These are phyloP conservation scores for Sphaerodactylus townsendi DNA, from an alignment of 2,113 vertebrate genomes.

Conservation along the genomic window DNA sequence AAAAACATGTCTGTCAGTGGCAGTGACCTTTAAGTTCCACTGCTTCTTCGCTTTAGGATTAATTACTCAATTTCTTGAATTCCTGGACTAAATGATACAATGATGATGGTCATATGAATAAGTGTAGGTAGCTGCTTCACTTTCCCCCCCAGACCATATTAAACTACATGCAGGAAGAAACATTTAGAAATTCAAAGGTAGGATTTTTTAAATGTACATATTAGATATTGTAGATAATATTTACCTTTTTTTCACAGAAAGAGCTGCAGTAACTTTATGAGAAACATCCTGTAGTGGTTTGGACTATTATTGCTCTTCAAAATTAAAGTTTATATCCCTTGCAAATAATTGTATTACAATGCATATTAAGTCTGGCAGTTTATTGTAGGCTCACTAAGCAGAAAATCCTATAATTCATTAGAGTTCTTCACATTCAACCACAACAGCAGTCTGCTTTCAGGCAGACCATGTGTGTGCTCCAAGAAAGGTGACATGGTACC, in stretches of 20 bases:
- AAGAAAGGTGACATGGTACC: background rate
- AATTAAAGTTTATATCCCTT: background rate
- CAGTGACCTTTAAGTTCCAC: conserved; percentile 11
- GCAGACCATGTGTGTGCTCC: background rate
- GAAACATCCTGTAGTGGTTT: background rate
- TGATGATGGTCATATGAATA: background rate
- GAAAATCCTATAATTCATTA: background rate
- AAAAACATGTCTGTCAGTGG: conserved; percentile 7
- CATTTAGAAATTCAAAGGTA: background rate
- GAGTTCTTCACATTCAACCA: background rate
- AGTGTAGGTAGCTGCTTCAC: background rate
- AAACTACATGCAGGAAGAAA: background rate
- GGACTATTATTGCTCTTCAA: background rate
- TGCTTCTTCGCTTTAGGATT: conserved; percentile 7
- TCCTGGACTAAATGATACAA: background rate
- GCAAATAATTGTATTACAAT: background rate
- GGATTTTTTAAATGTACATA: background rate
- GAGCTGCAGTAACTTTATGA: background rate
- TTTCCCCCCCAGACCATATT: background rate
- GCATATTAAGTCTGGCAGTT: background rate
- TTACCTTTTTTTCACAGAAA: background rate
- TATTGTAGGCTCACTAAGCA: background rate
- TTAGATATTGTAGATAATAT: background rate
- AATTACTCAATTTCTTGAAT: conserved; percentile 5
- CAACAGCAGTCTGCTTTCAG: background rate